A percentile compares a stretch with the other conserved stretches of the same genome.
phyloP scores from a whole-genome alignment of 2,888 invertebrate species.

The Neoascia interrupta region DNA sequence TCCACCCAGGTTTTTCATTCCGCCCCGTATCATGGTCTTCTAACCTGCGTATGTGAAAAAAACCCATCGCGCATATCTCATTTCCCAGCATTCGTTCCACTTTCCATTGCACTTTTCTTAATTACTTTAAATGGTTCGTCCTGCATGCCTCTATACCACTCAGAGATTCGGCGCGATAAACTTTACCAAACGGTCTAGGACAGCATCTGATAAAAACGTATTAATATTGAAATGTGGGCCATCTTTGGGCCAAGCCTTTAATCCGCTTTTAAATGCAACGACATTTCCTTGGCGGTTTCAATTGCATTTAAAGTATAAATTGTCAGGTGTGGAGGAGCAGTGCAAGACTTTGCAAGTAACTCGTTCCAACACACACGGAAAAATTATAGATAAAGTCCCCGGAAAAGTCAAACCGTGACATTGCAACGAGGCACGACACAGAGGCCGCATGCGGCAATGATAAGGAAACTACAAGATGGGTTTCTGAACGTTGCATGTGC shows the following conservation, averaged over 20 bases:
- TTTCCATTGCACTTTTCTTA: slow-evolving; percentile 66
- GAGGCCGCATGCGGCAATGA: slow-evolving; percentile 19
- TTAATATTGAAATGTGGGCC: slow-evolving; percentile 40
- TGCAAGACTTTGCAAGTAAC: slow-evolving; percentile 31
- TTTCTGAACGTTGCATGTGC: background rate
- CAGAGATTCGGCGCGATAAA: slow-evolving; percentile 54
- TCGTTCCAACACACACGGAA: slow-evolving; percentile 16
- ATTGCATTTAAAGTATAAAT: too few relatives aligned
- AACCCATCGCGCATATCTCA: slow-evolving; percentile 57
- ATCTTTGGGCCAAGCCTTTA: slow-evolving; percentile 7
- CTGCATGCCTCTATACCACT: slow-evolving; percentile 15
- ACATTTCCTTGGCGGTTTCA: too few relatives aligned
- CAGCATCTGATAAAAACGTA: slow-evolving; percentile 54
- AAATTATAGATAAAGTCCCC: slow-evolving; percentile 23
- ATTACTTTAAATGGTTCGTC: slow-evolving; percentile 37
- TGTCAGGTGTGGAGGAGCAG: slow-evolving; percentile 28
- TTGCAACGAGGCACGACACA: slow-evolving; percentile 56
- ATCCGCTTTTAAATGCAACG: background rate
- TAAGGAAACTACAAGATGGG: slow-evolving; percentile 24
- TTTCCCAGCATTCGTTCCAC: slow-evolving; percentile 62
- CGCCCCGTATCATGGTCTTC: slow-evolving; percentile 17
- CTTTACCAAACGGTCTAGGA: slow-evolving; percentile 25
- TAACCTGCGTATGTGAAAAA: slow-evolving; percentile 6
- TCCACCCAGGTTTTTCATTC: slow-evolving; percentile 62
- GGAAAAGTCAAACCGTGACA: slow-evolving; percentile 56